Evolutionary conservation across 2,113 vertebrate species (phyloP).

Genomic region (Chamaetylas fuelleborni): DNA sequence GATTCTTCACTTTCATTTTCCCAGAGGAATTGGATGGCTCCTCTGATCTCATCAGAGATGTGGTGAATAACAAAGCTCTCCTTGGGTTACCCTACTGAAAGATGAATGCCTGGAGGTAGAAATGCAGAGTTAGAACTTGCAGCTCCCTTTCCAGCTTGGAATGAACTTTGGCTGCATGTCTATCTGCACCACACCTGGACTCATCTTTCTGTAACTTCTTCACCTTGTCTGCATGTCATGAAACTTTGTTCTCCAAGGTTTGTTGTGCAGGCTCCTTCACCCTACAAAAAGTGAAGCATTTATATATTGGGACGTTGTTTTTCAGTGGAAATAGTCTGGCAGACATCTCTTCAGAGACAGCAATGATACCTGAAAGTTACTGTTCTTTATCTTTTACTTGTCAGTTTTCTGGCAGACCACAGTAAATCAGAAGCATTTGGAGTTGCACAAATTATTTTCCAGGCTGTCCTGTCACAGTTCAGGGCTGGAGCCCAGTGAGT

Average conservation of each 20-base stretch:
- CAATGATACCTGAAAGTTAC: slow-evolving; percentile 16
- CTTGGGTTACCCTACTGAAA: neutral
- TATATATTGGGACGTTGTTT: neutral
- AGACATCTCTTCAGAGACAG: slow-evolving; percentile 19
- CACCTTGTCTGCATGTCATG: accelerated
- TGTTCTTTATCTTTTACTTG: slow-evolving; percentile 54
- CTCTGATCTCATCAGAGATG: neutral
- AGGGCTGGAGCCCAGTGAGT: neutral
- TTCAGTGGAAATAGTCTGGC: neutral
- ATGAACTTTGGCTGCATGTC: neutral
- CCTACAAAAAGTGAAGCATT: neutral
- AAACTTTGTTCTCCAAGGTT: neutral
- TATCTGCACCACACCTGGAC: neutral
- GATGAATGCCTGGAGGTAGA: neutral
- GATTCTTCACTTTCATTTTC: neutral
- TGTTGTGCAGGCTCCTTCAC: neutral
- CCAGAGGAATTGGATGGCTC: neutral
- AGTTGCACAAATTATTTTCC: slow-evolving; percentile 43
- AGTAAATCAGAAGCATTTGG: slow-evolving; percentile 51
- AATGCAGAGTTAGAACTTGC: neutral
- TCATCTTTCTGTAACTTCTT: neutral
- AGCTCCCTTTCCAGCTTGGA: neutral
- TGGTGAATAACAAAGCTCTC: neutral
- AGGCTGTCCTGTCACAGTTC: slow-evolving; percentile 13
- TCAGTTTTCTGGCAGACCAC: slow-evolving; percentile 47